Base-by-base conservation (phyloP, 2,888 invertebrate species). In the Campaea margaritaria region DNA sequence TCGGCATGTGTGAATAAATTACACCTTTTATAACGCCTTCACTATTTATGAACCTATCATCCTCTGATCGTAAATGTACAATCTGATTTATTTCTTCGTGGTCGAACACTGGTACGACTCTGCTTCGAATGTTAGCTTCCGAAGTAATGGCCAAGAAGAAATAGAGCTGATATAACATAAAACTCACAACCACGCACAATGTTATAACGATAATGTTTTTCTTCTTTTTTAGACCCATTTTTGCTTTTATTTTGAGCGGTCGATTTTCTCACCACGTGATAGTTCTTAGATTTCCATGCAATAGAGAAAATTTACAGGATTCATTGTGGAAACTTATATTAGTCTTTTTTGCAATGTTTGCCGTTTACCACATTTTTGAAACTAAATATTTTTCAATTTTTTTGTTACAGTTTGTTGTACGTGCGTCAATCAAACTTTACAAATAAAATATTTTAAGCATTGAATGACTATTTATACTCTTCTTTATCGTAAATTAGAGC, bases 151-250 rank as follows among this genome's bases (percentile, higher is more conserved):
- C 75, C 15, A 85, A 62, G 66, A 91, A 91, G 72, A 92, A 91
- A 74, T 91, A 91, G 50, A 92, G 66, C 66, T 92, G 92, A 67
- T 92, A 92, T 10, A 92, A 47, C 62, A 86, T 88, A 50, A 87
- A 92, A 79, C 86, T 79, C 54, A 82, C 58, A 16, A 83, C 77
- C 76, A 88, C 78, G 64, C 82, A 86, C 16, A 83, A 39, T 50
- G 91, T 79, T 13, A 91, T 56, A 13, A 86, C 68, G 34, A 91
- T 81, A 16, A 91, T 76, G 54, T 90, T 88, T 77, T 87, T 91
- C 76, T 88, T 92, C 74, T 91, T 92, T 69, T 87, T 87, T 14
- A 85, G 50, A 27, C 82, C 78, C 84, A 85, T 85, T 16, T 58
- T 54, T 46, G 10, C 13, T 21, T 13, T 3, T 14, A 13, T 16